These are phyloP conservation scores for Diploptera punctata DNA, from an alignment of 2,888 invertebrate genomes.

Conservation along the genomic window DNA sequence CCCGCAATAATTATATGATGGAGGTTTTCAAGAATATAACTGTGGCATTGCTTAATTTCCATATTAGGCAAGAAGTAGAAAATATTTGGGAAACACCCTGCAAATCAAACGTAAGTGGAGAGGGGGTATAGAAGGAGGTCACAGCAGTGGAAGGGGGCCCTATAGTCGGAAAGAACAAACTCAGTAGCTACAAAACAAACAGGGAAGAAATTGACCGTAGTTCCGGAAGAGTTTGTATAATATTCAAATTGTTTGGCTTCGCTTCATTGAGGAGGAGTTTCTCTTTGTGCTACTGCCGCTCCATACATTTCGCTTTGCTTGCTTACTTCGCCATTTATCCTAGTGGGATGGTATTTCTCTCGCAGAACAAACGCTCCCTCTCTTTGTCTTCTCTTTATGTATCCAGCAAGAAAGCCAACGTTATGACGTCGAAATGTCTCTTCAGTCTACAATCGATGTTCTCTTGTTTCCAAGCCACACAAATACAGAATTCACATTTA, in stretches of 20 bases:
- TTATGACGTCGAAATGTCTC: no score
- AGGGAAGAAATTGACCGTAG: constrained; percentile 36
- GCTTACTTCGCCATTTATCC: constrained; percentile 29
- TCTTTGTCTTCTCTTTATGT: not conserved
- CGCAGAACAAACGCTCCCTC: not conserved
- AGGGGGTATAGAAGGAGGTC: no score
- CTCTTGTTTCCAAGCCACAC: no score
- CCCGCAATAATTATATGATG: no score
- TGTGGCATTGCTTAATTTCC: no score
- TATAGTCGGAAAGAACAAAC: constrained; percentile 16
- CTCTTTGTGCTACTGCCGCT: constrained; percentile 15
- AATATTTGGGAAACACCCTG: constrained; percentile 9
- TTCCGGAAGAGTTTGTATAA: constrained; percentile 28
- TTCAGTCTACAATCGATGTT: no score
- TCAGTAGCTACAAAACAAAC: constrained; percentile 30
- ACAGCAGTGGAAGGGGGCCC: not conserved
- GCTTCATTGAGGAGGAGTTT: constrained; percentile 21
- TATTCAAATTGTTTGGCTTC: constrained; percentile 34
- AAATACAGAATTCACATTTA: no score
- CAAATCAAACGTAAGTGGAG: not conserved
- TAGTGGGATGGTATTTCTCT: constrained; percentile 17
- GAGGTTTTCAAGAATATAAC: no score
- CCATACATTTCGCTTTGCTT: constrained; percentile 22
- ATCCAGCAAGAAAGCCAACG: not conserved
- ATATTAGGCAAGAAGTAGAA: no score